Evolutionary conservation across 2,797 vertebrate genomes (phyloP).

Genomic region (Sebastes matsubarae): DNA sequence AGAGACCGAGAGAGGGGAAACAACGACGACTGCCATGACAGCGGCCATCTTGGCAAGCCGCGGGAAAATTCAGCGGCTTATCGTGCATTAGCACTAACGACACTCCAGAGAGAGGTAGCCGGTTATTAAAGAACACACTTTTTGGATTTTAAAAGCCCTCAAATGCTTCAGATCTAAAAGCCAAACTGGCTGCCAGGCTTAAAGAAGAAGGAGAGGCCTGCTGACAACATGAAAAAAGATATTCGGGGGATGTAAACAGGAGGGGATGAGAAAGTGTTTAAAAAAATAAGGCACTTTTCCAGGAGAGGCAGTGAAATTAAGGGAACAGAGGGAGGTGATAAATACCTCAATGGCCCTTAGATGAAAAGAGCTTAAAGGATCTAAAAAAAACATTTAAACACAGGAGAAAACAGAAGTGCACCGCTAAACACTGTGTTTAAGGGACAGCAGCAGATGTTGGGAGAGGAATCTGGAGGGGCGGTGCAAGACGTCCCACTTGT

Average conservation of each 20-base stretch:
- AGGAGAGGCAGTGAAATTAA: slow-evolving; percentile 28
- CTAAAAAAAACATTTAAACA: slow-evolving; percentile 18
- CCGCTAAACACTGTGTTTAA: slow-evolving; percentile 35
- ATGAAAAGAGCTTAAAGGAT: slow-evolving; percentile 53
- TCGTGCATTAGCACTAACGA: slow-evolving; percentile 37
- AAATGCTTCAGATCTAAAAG: slow-evolving; percentile 5
- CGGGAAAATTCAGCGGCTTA: slow-evolving; percentile 14
- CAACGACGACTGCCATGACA: background rate
- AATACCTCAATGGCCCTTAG: slow-evolving; percentile 35
- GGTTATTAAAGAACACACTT: slow-evolving; percentile 53
- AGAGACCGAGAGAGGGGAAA: slow-evolving; percentile 2
- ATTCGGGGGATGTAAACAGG: slow-evolving; percentile 1
- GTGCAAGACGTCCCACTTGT: slow-evolving; percentile 13
- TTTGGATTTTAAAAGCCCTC: slow-evolving; percentile 29
- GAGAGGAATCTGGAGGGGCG: slow-evolving; percentile 23
- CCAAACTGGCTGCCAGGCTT: slow-evolving; percentile 12
- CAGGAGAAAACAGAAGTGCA: slow-evolving; percentile 4
- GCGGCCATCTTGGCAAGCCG: slow-evolving; percentile 41
- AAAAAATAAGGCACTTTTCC: slow-evolving; percentile 11
- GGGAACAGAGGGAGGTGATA: slow-evolving; percentile 30
- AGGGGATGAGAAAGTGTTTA: background rate
- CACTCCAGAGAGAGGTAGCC: slow-evolving; percentile 36
- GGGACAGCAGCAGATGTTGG: slow-evolving; percentile 37
- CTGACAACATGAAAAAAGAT: slow-evolving; percentile 16
- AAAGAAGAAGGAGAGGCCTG: background rate